A percentile compares a stretch with the other conserved stretches of the same genome.
These are phyloP conservation scores for Perithous albicinctus DNA, from an alignment of 2,888 invertebrate species.

Conservation along the genomic window DNA sequence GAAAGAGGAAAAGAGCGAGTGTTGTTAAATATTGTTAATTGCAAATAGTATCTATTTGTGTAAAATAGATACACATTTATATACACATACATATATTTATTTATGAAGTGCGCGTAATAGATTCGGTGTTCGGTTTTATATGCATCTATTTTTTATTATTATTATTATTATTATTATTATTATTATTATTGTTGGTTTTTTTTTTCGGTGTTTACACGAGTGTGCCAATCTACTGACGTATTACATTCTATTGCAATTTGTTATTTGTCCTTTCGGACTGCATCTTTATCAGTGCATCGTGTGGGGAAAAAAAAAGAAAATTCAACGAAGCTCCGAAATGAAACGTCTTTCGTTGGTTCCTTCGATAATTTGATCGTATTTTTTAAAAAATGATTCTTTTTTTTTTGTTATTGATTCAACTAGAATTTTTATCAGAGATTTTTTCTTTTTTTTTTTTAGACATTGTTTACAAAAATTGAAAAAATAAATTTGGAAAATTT, in stretches of 20 bases:
- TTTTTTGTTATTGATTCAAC: no score
- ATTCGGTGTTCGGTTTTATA: neutral
- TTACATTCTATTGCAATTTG: neutral
- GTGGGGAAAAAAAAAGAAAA: neutral
- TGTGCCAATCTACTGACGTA: neutral
- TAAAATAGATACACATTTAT: neutral
- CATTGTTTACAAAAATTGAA: no score
- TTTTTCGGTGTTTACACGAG: neutral
- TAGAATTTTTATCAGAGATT: no score
- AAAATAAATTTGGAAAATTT: no score
- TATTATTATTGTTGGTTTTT: no score
- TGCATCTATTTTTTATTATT: conserved; percentile 1
- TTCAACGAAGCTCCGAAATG: no score
- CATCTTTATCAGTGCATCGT: conserved; percentile 24
- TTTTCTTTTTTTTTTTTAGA: no score
- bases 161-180: no score
- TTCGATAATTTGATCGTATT: no score
- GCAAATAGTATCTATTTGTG: neutral
- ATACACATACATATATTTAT: neutral
- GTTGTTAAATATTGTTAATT: neutral
- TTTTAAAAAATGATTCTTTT: no score
- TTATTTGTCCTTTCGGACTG: neutral
- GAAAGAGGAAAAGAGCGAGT: conserved; percentile 44
- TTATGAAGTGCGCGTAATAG: conserved; percentile 37
- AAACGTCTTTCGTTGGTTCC: no score